Base-by-base conservation (phyloP, 30 jellyfish, hydroid and myxozoan species). In the Cassiopea xamachana region DNA sequence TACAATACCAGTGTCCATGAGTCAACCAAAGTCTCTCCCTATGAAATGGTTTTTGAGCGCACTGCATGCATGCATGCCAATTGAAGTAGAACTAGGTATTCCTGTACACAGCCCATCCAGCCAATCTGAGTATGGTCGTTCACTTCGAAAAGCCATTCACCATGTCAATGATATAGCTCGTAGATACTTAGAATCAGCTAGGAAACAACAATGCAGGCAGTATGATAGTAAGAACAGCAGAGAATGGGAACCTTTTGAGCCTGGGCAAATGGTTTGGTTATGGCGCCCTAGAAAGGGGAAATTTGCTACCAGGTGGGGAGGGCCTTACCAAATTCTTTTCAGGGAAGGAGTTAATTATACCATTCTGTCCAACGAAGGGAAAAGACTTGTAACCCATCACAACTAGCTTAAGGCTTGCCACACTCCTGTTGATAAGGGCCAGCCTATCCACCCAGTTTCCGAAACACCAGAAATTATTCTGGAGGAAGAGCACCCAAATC, bases 11-110 rank as follows among this genome's bases (percentile, higher is more conserved):
- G 88, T 19, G 70, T 15, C 18, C 80, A 89, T 59, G 93, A 73
- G 73, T 80, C 96, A 43, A 81, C 94, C 18, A 73, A 55, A 18
- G 1, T 81, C 47, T 79, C 92, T 43, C 97, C 94, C 19, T 90
- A 82, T 77, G 93, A 81, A 62, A 70, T 82, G 78, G 80, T 90
- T 18, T 90, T 82, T 90, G 97, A 85, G 4, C 89, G 93, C 46
- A 81, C 77, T 14, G 90, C 93, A n/a, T n/a, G n/a, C 81, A n/a
- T n/a, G 93, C 43, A 48, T 87, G 84, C 94, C 94, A 48, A 60
- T 78, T 17, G 89, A 87, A 68, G 84, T 79, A 39, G 94, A 85
- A 46, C 51, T 73, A 50, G 93, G 93, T 43, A 44, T 85, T 12
- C 93, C 93, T 48, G 51, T 87, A 59, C 59, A 45, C 14, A 87